Conservation (phyloP, 1,140 invertebrate species). For the Megalopta genalis region DNA sequence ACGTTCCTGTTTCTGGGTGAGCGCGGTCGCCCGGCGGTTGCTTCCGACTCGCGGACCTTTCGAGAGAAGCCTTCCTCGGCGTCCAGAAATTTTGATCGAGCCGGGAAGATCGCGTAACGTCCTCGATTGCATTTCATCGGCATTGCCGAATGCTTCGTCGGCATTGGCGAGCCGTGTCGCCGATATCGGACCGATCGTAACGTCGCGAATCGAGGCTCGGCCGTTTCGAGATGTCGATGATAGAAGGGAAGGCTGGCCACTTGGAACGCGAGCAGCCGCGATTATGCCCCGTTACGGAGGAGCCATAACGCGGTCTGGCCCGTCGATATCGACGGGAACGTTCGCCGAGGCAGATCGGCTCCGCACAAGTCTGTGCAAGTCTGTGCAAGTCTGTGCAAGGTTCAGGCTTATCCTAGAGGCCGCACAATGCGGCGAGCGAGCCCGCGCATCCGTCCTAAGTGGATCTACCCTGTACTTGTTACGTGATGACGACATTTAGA, state of each 20-base stretch:
- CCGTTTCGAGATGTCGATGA: constrained; percentile 33
- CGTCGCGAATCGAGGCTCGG: constrained; percentile 20
- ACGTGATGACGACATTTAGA: constrained; percentile 51
- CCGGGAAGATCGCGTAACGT: background rate
- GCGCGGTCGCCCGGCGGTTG: constrained; percentile 14
- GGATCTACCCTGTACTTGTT: constrained; percentile 27
- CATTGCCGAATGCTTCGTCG: background rate
- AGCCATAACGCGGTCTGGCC: constrained; percentile 16
- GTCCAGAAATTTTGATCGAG: no score
- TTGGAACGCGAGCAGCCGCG: constrained; percentile 10
- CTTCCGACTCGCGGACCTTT: background rate
- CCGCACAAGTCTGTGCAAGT: background rate
- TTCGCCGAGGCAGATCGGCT: constrained; percentile 33
- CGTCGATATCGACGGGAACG: constrained; percentile 30
- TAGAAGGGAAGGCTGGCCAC: background rate
- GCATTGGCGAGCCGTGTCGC: constrained; percentile 15
- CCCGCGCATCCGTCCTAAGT: constrained; percentile 29
- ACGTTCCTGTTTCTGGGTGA: constrained; percentile 60
- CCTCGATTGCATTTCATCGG: background rate
- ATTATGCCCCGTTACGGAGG: constrained; percentile 2
- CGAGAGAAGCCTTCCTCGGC: no score
- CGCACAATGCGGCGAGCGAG: constrained; percentile 30
- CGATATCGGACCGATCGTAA: constrained; percentile 36
- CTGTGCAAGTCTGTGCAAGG: background rate
- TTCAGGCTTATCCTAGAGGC: constrained; percentile 14